Evolutionary conservation across 2,888 invertebrate species (phyloP).

Genomic region (Lagria hirta): DNA sequence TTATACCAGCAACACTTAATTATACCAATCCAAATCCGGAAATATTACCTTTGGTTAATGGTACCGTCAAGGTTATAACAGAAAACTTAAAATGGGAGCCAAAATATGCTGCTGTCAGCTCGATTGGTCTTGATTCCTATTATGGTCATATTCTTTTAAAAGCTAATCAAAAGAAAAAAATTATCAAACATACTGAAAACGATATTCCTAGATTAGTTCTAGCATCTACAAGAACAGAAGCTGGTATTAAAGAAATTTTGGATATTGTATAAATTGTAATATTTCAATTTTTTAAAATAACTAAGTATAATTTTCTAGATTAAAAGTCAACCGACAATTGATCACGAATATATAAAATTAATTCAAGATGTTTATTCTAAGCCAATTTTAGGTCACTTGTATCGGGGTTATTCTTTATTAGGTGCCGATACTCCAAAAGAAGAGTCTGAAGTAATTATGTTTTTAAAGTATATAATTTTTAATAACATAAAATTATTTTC

Average conservation of each 20-base stretch:
- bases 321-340: conserved; percentile 57
- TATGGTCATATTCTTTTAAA: conserved; percentile 88
- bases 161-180: conserved; percentile 71
- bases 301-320: conserved; percentile 47
- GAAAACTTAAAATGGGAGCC: conserved; percentile 81
- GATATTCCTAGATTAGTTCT: conserved; percentile 68
- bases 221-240: conserved; percentile 84
- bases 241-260: conserved; percentile 69
- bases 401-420: conserved; percentile 63
- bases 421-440: conserved; percentile 43
- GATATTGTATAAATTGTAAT: conserved; percentile 48
- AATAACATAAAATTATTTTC: conserved; percentile 25
- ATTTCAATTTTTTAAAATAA: conserved; percentile 4
- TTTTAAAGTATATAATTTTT: background rate
- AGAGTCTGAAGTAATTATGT: conserved; percentile 45
- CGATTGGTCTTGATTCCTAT: conserved; percentile 97
- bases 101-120: conserved; percentile 88
- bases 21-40: conserved; percentile 85
- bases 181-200: conserved; percentile 57
- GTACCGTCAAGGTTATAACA: conserved; percentile 76
- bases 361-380: conserved; percentile 56
- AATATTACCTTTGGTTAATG: conserved; percentile 83
- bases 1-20: conserved; percentile 89
- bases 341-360: conserved; percentile 57
- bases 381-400: conserved; percentile 62